Evolutionary conservation across 2,797 vertebrate species (phyloP).

Genomic region (Aeoliscus strigatus): DNA sequence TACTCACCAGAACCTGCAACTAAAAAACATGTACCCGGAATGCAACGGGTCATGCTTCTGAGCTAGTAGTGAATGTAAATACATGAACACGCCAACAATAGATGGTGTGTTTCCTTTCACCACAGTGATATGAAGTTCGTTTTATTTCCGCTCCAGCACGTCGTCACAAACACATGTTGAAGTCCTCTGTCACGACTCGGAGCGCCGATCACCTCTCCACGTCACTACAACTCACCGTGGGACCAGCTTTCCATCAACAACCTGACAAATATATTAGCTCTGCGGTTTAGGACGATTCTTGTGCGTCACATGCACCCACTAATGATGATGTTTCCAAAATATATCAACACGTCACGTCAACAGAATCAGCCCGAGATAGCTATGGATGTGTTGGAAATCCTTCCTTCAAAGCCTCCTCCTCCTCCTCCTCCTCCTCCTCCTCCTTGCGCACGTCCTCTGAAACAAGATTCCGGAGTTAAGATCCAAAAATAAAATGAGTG

Average conservation of each 20-base stretch:
- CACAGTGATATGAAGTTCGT: too few species aligned
- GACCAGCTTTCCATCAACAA: conserved; percentile 20
- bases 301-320: conserved; percentile 11
- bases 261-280: conserved; percentile 2
- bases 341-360: conserved; percentile 21
- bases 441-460: conserved; percentile 20
- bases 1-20: too few species aligned
- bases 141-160: too few species aligned
- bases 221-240: too few species aligned
- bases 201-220: too few species aligned
- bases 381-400: conserved; percentile 17
- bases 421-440: conserved; percentile 6
- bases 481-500: conserved; percentile 43
- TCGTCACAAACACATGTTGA: too few species aligned
- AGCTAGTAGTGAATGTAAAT: too few species aligned
- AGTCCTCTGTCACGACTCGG: too few species aligned
- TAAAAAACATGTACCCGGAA: too few species aligned
- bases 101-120: too few species aligned
- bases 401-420: conserved; percentile 24
- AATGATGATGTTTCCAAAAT: conserved; percentile 44
- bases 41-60: too few species aligned
- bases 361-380: conserved; percentile 20
- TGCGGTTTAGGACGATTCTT: conserved; percentile 5
- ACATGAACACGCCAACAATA: too few species aligned
- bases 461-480: conserved; percentile 10